These are phyloP conservation scores for Anableps anableps DNA, from an alignment of 2,797 vertebrate genomes.

Conservation along the genomic window DNA sequence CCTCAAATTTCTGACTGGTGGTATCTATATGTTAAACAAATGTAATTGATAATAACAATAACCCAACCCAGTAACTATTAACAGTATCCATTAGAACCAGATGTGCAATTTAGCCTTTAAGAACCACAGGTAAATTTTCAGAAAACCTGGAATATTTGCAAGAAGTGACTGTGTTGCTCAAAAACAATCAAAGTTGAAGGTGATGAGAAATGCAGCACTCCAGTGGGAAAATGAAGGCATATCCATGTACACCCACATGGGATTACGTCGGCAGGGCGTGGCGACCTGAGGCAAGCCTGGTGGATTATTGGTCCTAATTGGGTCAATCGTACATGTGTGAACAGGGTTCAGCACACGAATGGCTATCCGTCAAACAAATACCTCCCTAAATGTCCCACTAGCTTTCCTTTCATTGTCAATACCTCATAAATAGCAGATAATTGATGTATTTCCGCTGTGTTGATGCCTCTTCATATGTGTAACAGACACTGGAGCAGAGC, in stretches of 20 bases:
- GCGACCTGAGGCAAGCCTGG: conserved; percentile 57
- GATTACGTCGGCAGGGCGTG: conserved; percentile 70
- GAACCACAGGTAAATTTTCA: background rate
- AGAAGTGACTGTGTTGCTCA: background rate
- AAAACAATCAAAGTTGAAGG: conserved; percentile 40
- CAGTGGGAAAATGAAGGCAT: conserved; percentile 10
- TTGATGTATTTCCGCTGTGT: conserved; percentile 32
- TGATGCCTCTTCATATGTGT: conserved; percentile 34
- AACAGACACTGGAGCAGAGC: conserved; percentile 42
- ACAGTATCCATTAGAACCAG: background rate
- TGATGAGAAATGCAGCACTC: conserved; percentile 46
- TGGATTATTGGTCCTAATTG: conserved; percentile 80
- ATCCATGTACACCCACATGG: conserved; percentile 56
- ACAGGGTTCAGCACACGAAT: conserved; percentile 44
- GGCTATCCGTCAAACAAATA: conserved; percentile 47
- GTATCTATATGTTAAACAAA: background rate
- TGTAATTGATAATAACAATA: background rate
- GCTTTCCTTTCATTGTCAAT: conserved; percentile 10
- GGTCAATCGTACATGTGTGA: conserved; percentile 72
- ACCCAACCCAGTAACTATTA: background rate
- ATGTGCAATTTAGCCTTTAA: background rate
- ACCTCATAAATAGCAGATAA: conserved; percentile 28
- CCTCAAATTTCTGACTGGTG: background rate
- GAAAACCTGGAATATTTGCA: background rate
- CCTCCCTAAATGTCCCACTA: conserved; percentile 19